Base-by-base conservation (phyloP, 2,888 invertebrate species). In the Plebejus argus region DNA sequence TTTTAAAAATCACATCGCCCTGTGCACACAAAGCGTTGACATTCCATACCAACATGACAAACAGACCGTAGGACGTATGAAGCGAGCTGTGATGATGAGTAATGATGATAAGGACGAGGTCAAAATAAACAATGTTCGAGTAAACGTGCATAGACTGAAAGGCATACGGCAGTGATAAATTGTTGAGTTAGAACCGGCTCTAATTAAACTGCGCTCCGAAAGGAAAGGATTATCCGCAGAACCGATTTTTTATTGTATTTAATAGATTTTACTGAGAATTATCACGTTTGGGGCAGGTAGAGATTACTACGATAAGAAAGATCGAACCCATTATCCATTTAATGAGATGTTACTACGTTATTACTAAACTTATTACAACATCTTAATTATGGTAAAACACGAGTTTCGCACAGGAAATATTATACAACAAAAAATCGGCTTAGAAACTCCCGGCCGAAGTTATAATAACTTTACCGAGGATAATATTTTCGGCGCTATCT, bases 121-220 rank as follows among this genome's bases (percentile, higher is more conserved):
- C 39, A 71, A 71, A 71, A 74, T 23, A 74, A 74, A 74, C 23
- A 74, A 74, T 49, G 45, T 39, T 74, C 49, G 49, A 74, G 74
- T 71, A 71, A 71, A 39, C 74, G 74, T 49, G 23, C 74, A 74
- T 74, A 49, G 74, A 18, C 74, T 53, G 74, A 53, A 74, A 74
- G 49, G 74, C 74, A 49, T 53, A 49, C 74, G 74, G 53, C 74
- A 74, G 45, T 74, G 74, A 74, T 74, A 49, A 74, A 74, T 74
- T 8, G 49, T 28, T 74, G 15, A n/a, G 18, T 74, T 28, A 74
- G 45, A 74, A 49, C 74, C 15, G 28, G 18, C 49, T 53, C n/a
- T 74, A 74, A 49, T 74, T 74, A 49, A 53, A 53, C 74, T 74
- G 49, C 23, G 74, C 49, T 74, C 8, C 28, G 28, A 74, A 49